Evolutionary conservation across 2,797 vertebrate genomes (phyloP), one percentile per base, ranked within the genome.

Genomic region (Cossypha niveicapilla): DNA sequence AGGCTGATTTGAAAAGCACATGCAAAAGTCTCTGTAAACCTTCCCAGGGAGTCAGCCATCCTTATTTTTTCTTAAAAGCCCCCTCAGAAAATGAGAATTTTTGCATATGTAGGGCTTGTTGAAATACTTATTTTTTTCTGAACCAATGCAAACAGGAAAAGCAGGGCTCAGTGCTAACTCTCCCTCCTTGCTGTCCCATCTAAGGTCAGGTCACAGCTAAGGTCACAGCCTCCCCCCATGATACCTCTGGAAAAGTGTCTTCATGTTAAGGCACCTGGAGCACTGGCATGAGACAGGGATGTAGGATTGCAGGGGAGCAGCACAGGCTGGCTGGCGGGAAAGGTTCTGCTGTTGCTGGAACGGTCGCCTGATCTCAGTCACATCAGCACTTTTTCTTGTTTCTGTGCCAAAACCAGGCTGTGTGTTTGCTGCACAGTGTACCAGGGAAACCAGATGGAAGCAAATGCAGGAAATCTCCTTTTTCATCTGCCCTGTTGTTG

Each of bases 391-490:
- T 96, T 95, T 75, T 79, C 92, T 88, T 73, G 28, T 86, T 88
- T 92, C 91, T 72, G 94, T 97, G 97, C 97, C 97, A 96, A 97
- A 97, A 90, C 28, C 82, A 91, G 87, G 84, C 90, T 4, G 2
- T 61, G 66, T 11, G 62, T 82, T 82, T 71, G 82, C 92, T 91
- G 87, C 86, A n/a, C 58, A 35, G 79, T 5, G 71, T 53, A 9
- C 54, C 73, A 22, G 83, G 80, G 53, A 67, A 75, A 28, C 34
- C 34, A 47, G 34, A 11, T 37, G 0, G 86, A 65, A 63, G 51
- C 84, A 50, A 86, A 71, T 1, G 13, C 34, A 8, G 32, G 63
- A 45, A 42, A 47, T 56, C 84, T 86, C 56, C 10, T 41, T 96
- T 75, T 30, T 39, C 66, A 21, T 70, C 71, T 88, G 70, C 65